phyloP scores from a whole-genome alignment of 2,888 invertebrate genomes.

The Aleiodes alternator region DNA sequence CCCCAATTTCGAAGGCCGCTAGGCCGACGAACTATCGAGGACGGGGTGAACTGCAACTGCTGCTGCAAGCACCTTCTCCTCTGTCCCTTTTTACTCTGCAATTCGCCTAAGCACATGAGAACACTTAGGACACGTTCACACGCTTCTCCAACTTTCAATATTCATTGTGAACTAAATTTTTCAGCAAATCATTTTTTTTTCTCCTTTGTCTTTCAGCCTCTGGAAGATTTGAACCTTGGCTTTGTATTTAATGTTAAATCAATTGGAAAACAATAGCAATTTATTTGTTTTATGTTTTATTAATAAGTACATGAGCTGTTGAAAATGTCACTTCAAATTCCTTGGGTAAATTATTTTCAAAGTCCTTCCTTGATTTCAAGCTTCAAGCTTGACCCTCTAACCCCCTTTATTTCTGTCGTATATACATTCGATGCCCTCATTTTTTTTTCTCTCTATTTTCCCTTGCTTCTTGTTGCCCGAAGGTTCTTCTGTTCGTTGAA shows the following conservation, averaged over 20 bases:
- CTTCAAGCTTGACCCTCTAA: constrained; percentile 26
- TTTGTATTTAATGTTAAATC: neutral
- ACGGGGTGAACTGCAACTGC: constrained; percentile 64
- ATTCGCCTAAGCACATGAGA: constrained; percentile 23
- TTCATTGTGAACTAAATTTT: neutral
- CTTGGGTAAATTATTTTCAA: neutral
- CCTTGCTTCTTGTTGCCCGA: neutral
- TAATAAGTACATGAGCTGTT: neutral
- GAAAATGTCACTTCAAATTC: neutral
- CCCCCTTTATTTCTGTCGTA: constrained; percentile 4
- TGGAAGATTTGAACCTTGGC: constrained; percentile 4
- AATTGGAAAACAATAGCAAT: neutral
- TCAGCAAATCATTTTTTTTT: neutral
- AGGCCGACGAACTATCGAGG: constrained; percentile 70
- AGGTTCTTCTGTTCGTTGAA: constrained; percentile 14
- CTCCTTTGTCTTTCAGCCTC: neutral
- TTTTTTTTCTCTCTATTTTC: neutral
- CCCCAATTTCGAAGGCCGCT: constrained; percentile 70
- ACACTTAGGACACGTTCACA: constrained; percentile 49
- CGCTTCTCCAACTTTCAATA: constrained; percentile 11
- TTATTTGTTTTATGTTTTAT: neutral
- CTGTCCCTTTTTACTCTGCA: constrained; percentile 21
- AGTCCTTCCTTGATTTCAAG: constrained; percentile 25
- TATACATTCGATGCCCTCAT: constrained; percentile 1
- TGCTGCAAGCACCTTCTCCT: constrained; percentile 47